Base-by-base conservation (phyloP, 2,888 invertebrate genomes). In the Drosophila meridiana region DNA sequence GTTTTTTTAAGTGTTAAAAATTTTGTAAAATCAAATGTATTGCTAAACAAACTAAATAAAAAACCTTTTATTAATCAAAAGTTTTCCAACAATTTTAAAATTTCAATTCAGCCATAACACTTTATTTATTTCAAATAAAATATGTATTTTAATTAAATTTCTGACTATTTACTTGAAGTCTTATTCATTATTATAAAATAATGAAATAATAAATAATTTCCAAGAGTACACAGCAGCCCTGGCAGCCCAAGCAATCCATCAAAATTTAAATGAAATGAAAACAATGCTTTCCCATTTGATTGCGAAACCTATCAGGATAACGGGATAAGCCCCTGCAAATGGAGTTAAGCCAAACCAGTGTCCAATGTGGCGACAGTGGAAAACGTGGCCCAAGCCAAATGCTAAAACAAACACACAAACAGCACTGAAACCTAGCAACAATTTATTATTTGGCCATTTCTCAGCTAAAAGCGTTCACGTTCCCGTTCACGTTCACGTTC, bases 241-340 rank as follows among this genome's bases (percentile, higher is more conserved):
- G 26, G 4, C 13, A 36, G 3, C 45, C 7, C 26, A 50, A 57
- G 20, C 62, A 80, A 77, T 89, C 69, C 59, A 80, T 83, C 73
- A 80, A 74, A 77, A 76, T 86, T 83, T 79, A 77, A 90, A 84
- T 87, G 52, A 89, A 89, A 89, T 83, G 82, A 87, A 89, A 89
- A 85, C 85, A 89, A 76, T 73, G 76, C 64, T 73, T 73, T 80
- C 69, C 62, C 69, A 67, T 76, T 76, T 76, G 73, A 73, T 86
- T 72, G 71, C 55, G 50, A 73, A 77, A 73, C 55, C 70, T 71
- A 73, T 73, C 76, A 70, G 72, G 62, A 71, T 66, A 75, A 71
- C 74, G 28, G 26, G 68, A 68, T 68, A 68, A 50, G 48, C 34
- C 68, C 47, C 42, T 20, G 26, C 65, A 69, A 77, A 72, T 43